A percentile compares a stretch with the other conserved stretches of the same genome.
phyloP scores from a whole-genome alignment of 2,888 invertebrate species.

The Adelognathus sp. region DNA sequence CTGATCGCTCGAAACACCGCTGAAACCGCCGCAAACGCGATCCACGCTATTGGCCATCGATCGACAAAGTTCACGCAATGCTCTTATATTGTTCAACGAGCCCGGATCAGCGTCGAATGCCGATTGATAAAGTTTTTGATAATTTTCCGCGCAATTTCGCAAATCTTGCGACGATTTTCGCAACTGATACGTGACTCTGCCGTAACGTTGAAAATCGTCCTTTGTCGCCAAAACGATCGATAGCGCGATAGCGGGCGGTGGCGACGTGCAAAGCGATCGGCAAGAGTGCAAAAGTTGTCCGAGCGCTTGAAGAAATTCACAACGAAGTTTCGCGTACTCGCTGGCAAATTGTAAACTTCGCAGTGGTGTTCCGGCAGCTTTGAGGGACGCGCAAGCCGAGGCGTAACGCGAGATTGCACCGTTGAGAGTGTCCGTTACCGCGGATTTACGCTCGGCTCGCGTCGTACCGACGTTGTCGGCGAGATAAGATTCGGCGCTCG shows the following conservation, averaged over 20 bases:
- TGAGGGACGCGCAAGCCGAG: slow-evolving; percentile 79
- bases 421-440: slow-evolving; percentile 76
- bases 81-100: slow-evolving; percentile 86
- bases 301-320: slow-evolving; percentile 87
- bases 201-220: slow-evolving; percentile 90
- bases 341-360: slow-evolving; percentile 88
- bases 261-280: slow-evolving; percentile 91
- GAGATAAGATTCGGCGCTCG: slow-evolving; percentile 88
- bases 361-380: slow-evolving; percentile 87
- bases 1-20: slow-evolving; percentile 69
- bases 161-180: slow-evolving; percentile 89
- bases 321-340: slow-evolving; percentile 89
- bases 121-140: slow-evolving; percentile 90
- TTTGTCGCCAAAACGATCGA: slow-evolving; percentile 90
- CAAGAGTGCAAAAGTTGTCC: slow-evolving; percentile 87
- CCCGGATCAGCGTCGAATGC: slow-evolving; percentile 93
- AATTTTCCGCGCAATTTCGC: slow-evolving; percentile 87
- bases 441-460: slow-evolving; percentile 66
- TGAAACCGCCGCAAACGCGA: slow-evolving; percentile 83
- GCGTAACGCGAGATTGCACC: slow-evolving; percentile 77
- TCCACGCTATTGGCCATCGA: slow-evolving; percentile 90
- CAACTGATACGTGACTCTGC: slow-evolving; percentile 89
- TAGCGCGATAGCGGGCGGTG: slow-evolving; percentile 95
- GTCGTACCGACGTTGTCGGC: slow-evolving; percentile 68
- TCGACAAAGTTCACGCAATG: slow-evolving; percentile 90